Base-by-base conservation (phyloP, 1,140 invertebrate species). In the Drosophila ficusphila region DNA sequence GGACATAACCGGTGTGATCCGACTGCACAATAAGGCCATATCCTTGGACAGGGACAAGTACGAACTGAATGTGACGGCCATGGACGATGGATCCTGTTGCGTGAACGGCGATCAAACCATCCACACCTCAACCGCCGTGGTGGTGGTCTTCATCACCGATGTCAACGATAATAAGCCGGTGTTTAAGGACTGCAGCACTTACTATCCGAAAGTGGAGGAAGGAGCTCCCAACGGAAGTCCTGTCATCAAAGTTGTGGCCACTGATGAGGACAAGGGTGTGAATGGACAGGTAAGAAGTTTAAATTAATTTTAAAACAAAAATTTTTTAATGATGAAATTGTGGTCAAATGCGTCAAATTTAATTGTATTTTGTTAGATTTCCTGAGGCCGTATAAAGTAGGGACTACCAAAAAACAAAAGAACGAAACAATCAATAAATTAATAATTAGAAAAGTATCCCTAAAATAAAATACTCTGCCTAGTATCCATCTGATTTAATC, bases 81-180 rank as follows among this genome's bases (percentile, higher is more conserved):
- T 97, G 92, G 97, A 99, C 90, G 97, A 98, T 90, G 97, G 97
- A 0, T 95, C 96, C 2, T 99, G 97, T 90, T 99, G 97, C 89
- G 95, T 95, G 2, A 96, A 97, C 69, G 97, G 97, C 0, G 95
- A 96, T 48, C 92, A 94, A 0, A 97, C 96, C 0, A 96, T 97
- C 60, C 97, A 98, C 83, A 98, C 97, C 0, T 97, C 96, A 16
- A 98, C 97, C 0, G 97, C 97, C n/a, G 96, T 98, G 0, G 97
- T 98, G 1, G 97, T 98, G 1, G 97, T 99, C 0, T 98, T 98
- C 81, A 98, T 99, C 39, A 98, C 97, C 0, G 98, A 99, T 88
- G 97, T 98, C 0, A 99, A 98, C 89, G 97, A 98, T 75, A 98
- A 98, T 89, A 98, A 98, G 81, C 97, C 97, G 0, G 95, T 97